Evolutionary conservation across 2,113 vertebrate species (phyloP), one percentile per base, ranked within the genome.

Genomic region (Gorsachius goisagi): DNA sequence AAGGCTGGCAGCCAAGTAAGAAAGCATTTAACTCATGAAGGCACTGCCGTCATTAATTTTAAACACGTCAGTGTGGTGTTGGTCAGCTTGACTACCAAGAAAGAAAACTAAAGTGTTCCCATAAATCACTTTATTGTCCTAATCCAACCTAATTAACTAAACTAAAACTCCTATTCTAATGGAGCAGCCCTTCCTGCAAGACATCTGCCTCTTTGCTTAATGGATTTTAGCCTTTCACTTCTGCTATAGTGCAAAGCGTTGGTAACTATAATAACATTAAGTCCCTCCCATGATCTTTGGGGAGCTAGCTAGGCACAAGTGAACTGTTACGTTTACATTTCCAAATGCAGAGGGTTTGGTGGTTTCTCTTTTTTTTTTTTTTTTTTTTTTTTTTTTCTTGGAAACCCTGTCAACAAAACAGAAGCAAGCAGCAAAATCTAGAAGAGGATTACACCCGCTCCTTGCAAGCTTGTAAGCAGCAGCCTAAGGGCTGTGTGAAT

Each of bases 41-140:
- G 89, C 91, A 37, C 69, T 82, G 81, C 93, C 89, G 93, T 72
- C 94, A 95, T 96, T 94, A 95, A 95, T 96, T 95, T 96, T 52
- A 72, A 55, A 89, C 91, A 87, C 77, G 39, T 93, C 94, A 85
- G 17, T 6, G 87, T 56, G 77, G 44, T 97, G 95, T 95, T 4
- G 62, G 94, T 96, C 91, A 95, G 95, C 89, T 56, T 71, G 16
- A 53, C 93, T 95, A 66, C 87, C 74, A 85, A 96, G 87, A 95
- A 96, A 95, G 94, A 85, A 82, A 93, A 91, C 89, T 44, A 53
- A 95, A 96, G 93, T 73, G 89, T 96, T 94, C 84, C 84, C 81
- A 95, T 96, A 97, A 96, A 96, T 96, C 86, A 95, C 89, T 78
- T 81, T 85, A 91, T 97, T 96, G 96, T 96, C 93, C 95, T 89